Base-by-base conservation (phyloP, 2,797 vertebrate species). In the Synanceia verrucosa region DNA sequence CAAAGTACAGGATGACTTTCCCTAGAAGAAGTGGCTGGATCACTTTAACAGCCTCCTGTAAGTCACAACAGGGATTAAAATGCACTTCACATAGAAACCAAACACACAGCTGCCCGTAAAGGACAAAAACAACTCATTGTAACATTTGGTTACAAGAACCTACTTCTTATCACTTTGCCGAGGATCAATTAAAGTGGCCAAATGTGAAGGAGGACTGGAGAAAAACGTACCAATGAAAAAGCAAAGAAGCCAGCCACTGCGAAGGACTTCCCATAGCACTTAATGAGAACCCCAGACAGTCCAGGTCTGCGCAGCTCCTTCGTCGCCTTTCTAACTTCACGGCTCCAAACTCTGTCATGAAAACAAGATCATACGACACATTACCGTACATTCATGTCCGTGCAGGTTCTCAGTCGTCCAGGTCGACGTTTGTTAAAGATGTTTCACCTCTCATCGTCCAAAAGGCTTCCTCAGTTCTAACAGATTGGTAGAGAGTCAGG, bases 261-360 rank as follows among this genome's bases (percentile, higher is more conserved):
- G 60, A 95, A 98, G 0, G 95, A 88, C 81, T 89, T 96, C 93
- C 97, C 97, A 52, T 95, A 97, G 86, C 95, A 96, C 67, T 86
- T 92, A 51, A 97, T 88, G 36, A 98, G 95, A 16, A 94, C 96
- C 92, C 93, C 94, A 26, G 88, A 91, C 77, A 99, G 95, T 46
- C 92, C 93, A 13, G 97, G 96, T 0, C 58, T 66, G 71, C 79
- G 84, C 1, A 91, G 88, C 7, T 95, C 92, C 73, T 95, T 96
- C 63, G 93, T 78, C 0, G 96, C 96, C 68, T 81, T 92, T 73
- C 84, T 87, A 18, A 96, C 90, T 86, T 98, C 97, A 61, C 84
- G 89, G 66, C 96, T 94, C 97, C 97, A 99, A 71, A 91, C 93
- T 80, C 97, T 98, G 82, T 1, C n/a, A n/a, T n/a, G n/a, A n/a